A percentile compares a stretch with the other conserved stretches of the same genome.
These are phyloP conservation scores for Lagria hirta DNA, from an alignment of 2,888 invertebrate genomes.

Conservation along the genomic window DNA sequence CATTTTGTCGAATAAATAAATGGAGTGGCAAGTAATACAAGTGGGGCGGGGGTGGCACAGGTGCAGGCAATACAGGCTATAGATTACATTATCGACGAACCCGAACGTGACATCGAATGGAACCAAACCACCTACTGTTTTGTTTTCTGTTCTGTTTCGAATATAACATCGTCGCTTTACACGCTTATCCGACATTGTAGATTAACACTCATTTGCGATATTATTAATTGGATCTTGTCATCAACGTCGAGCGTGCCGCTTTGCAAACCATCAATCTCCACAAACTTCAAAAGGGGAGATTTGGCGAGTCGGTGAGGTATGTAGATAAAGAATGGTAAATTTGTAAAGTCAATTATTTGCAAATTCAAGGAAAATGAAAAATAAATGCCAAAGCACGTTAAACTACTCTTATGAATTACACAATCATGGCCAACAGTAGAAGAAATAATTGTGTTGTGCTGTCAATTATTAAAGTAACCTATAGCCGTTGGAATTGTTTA, in stretches of 20 bases:
- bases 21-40: slow-evolving; percentile 37
- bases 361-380: no score
- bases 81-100: slow-evolving; percentile 46
- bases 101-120: slow-evolving; percentile 30
- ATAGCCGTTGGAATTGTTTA: no score
- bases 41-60: slow-evolving; percentile 32
- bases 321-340: no score
- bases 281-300: slow-evolving; percentile 7
- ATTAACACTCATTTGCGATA: slow-evolving; percentile 35
- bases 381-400: no score
- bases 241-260: slow-evolving; percentile 39
- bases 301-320: no score
- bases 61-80: slow-evolving; percentile 38
- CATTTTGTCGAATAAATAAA: slow-evolving; percentile 39
- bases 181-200: slow-evolving; percentile 35
- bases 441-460: no score
- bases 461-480: no score
- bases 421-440: no score
- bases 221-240: slow-evolving; percentile 45
- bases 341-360: no score
- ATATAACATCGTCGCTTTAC: slow-evolving; percentile 25
- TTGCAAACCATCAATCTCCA: slow-evolving; percentile 38
- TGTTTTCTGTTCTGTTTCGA: slow-evolving; percentile 15
- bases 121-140: slow-evolving; percentile 10
- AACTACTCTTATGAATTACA: no score